phyloP scores from a whole-genome alignment of 2,888 invertebrate species.

The Napeogenes sylphis region DNA sequence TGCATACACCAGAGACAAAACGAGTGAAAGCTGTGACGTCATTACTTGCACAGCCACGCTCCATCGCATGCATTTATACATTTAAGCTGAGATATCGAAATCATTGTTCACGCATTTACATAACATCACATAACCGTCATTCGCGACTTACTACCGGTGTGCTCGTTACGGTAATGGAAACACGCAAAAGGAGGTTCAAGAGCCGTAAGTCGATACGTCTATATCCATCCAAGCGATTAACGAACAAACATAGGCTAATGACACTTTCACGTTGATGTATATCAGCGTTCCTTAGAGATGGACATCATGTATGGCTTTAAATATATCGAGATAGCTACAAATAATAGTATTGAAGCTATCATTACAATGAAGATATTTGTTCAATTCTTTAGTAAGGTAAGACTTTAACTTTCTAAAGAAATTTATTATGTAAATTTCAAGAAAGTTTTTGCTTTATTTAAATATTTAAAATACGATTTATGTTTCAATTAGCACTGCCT shows the following conservation, averaged over 20 bases:
- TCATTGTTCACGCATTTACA: conserved; percentile 31
- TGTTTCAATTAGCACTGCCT: too few relatives aligned
- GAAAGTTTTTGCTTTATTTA: not conserved
- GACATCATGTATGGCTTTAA: not conserved
- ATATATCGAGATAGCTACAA: not conserved
- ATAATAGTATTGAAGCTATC: not conserved
- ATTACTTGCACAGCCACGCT: conserved; percentile 46
- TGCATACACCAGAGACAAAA: conserved; percentile 27
- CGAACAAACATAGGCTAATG: conserved; percentile 24
- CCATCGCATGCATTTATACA: conserved; percentile 24
- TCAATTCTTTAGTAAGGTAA: not conserved
- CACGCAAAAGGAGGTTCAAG: conserved; percentile 11
- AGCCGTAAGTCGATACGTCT: conserved; percentile 15
- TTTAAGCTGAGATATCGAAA: conserved; percentile 19
- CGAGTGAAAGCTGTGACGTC: conserved; percentile 68
- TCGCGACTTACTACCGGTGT: conserved; percentile 18
- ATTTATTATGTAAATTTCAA: not conserved
- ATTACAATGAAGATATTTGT: not conserved
- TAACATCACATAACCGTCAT: conserved; percentile 28
- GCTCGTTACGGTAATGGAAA: conserved; percentile 23
- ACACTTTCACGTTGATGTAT: conserved; percentile 25
- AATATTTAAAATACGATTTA: not conserved
- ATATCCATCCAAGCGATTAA: conserved; percentile 16
- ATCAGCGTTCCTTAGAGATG: not conserved
- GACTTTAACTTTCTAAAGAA: conserved; percentile 1